Evolutionary conservation across 1,140 invertebrate genomes (phyloP), one percentile per base, ranked within the genome.

Genomic region (Lordiphosa stackelbergi): DNA sequence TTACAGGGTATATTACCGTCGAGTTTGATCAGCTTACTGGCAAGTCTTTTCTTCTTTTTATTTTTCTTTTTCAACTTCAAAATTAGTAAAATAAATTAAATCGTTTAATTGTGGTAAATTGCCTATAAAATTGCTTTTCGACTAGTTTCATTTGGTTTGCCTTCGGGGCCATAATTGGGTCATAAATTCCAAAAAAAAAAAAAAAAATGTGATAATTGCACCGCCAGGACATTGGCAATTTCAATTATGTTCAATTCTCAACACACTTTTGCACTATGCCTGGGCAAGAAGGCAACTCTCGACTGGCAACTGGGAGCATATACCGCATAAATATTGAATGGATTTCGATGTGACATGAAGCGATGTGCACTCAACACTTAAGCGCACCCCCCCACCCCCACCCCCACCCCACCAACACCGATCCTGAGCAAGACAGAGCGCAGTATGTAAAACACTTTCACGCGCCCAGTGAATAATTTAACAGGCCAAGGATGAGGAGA

Each of bases 1-100:
- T n/a, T n/a, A n/a, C n/a, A 16, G 19, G 24, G 24, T 28, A 28
- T 4, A 28, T 28, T 5, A 6, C 24, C 5, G 24, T 28, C 24
- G 24, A 7, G 24, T 7, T 2, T 28, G 24, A 5, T 28, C 4
- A 4, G 4, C 22, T 24, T 24, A 5, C 22, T 2, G 4, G 22
- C 4, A 24, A 5, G 16, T 16, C 16, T 16, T 24, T 24, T 3
- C 24, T 40, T 53, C 40, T 51, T 68, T 47, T 35, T 43, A 46
- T 51, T 13, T 40, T 53, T 24, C 58, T 63, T 62, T 46, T 5
- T 28, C 24, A 28, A 6, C 24, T 28, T 28, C 48, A 64, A 75
- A 71, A 28, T 79, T 68, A 79, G 75, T 75, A 65, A 75, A 74
- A 79, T 81, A 81, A 74, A 81, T 79, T 70, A 59, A 79, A 75